phyloP scores from a whole-genome alignment of 1,140 invertebrate species.

The Drosophila arawakana region DNA sequence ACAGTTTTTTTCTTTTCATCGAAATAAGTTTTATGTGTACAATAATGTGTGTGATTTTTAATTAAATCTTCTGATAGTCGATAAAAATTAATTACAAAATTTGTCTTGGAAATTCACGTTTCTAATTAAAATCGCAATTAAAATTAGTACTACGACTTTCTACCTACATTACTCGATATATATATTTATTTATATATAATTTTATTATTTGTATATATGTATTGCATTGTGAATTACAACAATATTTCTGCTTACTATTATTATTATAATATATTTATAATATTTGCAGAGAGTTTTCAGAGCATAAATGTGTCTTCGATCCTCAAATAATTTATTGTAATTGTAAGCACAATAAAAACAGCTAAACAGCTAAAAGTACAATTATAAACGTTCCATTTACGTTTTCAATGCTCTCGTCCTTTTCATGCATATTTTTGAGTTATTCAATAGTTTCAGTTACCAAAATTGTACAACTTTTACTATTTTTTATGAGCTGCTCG shows the following conservation, averaged over 20 bases:
- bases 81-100: constrained; percentile 2
- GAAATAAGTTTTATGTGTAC: neutral
- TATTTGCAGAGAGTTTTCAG: neutral
- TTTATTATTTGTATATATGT: neutral
- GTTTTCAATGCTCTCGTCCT: constrained; percentile 23
- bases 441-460: neutral
- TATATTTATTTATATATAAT: neutral
- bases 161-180: constrained; percentile 1
- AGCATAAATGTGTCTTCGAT: neutral
- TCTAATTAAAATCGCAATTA: constrained; percentile 3
- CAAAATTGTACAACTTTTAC: neutral
- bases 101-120: constrained; percentile 2
- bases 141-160: neutral
- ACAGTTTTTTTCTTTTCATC: neutral
- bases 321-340: constrained; percentile 12
- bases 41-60: neutral
- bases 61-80: neutral
- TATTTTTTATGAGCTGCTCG: neutral
- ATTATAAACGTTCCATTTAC: constrained; percentile 26
- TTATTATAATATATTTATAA: neutral
- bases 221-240: constrained; percentile 1
- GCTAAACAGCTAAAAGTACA: constrained; percentile 45
- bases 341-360: constrained; percentile 51
- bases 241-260: neutral
- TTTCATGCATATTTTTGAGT: neutral